These are phyloP conservation scores for Pseudococcus longispinus DNA, from an alignment of 2,888 invertebrate species.

Conservation along the genomic window DNA sequence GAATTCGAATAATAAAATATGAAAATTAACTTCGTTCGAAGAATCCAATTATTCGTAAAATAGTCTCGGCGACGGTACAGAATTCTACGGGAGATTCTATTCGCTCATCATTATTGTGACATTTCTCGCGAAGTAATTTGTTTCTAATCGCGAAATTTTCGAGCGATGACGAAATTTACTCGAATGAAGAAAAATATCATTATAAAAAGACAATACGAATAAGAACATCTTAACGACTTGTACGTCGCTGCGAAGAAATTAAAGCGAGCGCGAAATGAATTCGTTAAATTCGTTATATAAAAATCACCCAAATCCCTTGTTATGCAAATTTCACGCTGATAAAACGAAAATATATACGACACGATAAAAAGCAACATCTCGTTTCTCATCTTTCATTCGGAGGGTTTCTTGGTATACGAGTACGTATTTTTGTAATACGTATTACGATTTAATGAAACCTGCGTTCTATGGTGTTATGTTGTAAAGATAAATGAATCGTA, in stretches of 20 bases:
- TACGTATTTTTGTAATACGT: not conserved
- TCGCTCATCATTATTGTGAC: not conserved
- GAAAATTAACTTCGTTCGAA: not conserved
- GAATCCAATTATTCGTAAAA: not conserved
- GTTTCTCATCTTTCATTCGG: not conserved
- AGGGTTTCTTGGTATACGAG: not conserved
- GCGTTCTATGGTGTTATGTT: not conserved
- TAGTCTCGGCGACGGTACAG: not conserved
- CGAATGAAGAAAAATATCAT: not conserved
- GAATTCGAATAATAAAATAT: not conserved
- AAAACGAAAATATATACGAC: slow-evolving; percentile 5
- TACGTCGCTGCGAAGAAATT: not conserved
- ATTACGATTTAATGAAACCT: not conserved
- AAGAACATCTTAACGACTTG: not conserved
- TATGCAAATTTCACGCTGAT: not conserved
- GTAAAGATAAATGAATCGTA: not conserved
- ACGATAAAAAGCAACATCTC: not conserved
- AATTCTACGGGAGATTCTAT: not conserved
- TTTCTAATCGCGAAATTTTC: not conserved
- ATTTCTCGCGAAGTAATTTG: not conserved
- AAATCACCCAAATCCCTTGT: slow-evolving; percentile 6
- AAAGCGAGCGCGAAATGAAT: not conserved
- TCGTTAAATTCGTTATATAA: not conserved
- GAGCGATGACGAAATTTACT: not conserved
- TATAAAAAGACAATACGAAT: not conserved